phyloP scores from a whole-genome alignment of 2,888 invertebrate species.

The Oligia fasciuncula region DNA sequence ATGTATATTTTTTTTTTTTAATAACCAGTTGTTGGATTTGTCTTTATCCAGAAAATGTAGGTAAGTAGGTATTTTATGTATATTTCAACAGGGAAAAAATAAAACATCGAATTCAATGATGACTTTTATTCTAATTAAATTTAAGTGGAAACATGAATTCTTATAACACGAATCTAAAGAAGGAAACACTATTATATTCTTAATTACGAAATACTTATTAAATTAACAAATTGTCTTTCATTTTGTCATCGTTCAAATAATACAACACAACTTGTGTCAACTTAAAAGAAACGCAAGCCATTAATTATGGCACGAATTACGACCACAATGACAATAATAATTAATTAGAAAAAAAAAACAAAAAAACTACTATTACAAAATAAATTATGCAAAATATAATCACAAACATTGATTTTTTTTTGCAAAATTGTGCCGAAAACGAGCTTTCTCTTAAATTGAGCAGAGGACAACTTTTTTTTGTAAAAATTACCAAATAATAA shows the following conservation, averaged over 20 bases:
- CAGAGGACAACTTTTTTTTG: constrained; percentile 61
- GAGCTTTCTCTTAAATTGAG: constrained; percentile 64
- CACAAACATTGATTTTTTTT: constrained; percentile 63
- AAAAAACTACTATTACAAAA: constrained; percentile 60
- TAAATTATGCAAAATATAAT: constrained; percentile 73
- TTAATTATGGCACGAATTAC: constrained; percentile 78
- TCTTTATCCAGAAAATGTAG: background rate
- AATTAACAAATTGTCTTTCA: constrained; percentile 89
- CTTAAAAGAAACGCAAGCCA: constrained; percentile 69
- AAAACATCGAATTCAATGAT: constrained; percentile 84
- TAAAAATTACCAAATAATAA: background rate
- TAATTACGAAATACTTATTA: constrained; percentile 89
- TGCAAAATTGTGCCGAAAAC: constrained; percentile 75
- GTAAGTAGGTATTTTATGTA: background rate
- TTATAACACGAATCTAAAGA: constrained; percentile 90
- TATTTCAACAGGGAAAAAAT: constrained; percentile 8
- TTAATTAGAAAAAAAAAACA: constrained; percentile 67
- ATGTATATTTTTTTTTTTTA: background rate
- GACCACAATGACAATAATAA: constrained; percentile 72
- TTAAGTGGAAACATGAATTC: constrained; percentile 90
- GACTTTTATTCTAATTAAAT: constrained; percentile 89
- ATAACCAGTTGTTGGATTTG: background rate
- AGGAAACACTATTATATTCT: constrained; percentile 89
- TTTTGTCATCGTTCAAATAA: constrained; percentile 80
- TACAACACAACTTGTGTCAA: constrained; percentile 68